Percentiles rank a stretch among this genome's conserved stretches.
phyloP scores from a whole-genome alignment of 2,888 invertebrate genomes.

The Acrocyrtus sp. region DNA sequence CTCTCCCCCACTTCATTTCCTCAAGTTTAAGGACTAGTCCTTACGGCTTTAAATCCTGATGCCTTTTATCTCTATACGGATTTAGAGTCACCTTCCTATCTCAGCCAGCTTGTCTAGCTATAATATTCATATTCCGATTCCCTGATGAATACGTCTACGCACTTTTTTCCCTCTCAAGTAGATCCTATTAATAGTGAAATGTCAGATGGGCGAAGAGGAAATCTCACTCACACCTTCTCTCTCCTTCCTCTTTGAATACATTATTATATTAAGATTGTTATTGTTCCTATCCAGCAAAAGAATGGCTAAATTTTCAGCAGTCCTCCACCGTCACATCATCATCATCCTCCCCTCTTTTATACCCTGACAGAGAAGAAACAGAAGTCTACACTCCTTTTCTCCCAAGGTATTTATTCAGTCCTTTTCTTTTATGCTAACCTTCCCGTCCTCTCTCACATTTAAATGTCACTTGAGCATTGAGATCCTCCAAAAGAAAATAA shows the following conservation, averaged over 20 bases:
- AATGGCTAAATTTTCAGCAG: slow-evolving; percentile 37
- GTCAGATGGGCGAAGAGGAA: slow-evolving; percentile 24
- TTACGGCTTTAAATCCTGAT: too few species aligned
- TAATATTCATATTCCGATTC: not conserved
- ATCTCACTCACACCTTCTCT: slow-evolving; percentile 29
- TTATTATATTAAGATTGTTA: slow-evolving; percentile 20
- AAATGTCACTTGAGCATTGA: slow-evolving; percentile 24
- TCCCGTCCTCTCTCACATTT: slow-evolving; percentile 38
- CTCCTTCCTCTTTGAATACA: slow-evolving; percentile 14
- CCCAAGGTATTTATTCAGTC: not conserved
- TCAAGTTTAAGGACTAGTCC: slow-evolving; percentile 48
- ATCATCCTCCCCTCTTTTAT: slow-evolving; percentile 6
- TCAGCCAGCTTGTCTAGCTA: too few species aligned
- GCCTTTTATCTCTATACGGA: too few species aligned
- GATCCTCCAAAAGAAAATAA: slow-evolving; percentile 13
- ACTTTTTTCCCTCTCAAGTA: slow-evolving; percentile 17
- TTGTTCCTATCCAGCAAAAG: slow-evolving; percentile 28
- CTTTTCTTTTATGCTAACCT: slow-evolving; percentile 13
- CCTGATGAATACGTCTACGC: slow-evolving; percentile 10
- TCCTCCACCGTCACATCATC: slow-evolving; percentile 22
- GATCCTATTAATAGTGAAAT: not conserved
- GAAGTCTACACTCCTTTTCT: too few species aligned
- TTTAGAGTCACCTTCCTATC: too few species aligned
- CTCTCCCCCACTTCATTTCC: slow-evolving; percentile 34
- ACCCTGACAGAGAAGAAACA: slow-evolving; percentile 1